A percentile compares a stretch with the other conserved stretches of the same genome.
phyloP scores from a whole-genome alignment of 1,140 invertebrate species.

The Nylanderia fulva region DNA sequence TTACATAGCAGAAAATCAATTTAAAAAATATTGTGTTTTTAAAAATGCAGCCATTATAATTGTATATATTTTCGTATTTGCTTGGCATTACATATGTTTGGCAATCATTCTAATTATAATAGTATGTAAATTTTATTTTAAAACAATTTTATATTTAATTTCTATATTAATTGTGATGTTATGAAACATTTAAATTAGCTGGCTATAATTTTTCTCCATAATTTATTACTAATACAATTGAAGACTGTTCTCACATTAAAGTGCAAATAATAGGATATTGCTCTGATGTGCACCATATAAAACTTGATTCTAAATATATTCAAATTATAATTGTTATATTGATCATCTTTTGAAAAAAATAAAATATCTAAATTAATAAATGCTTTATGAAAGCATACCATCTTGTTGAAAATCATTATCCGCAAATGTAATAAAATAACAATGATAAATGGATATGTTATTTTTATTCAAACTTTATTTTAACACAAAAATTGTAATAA shows the following conservation, averaged over 20 bases:
- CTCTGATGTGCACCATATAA: too few relatives aligned
- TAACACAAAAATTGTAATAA: conserved; percentile 20
- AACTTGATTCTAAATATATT: too few relatives aligned
- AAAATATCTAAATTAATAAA: too few relatives aligned
- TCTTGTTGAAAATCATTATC: too few relatives aligned
- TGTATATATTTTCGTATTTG: not conserved
- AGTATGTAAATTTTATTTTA: not conserved
- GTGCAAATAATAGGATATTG: too few relatives aligned
- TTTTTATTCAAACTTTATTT: conserved; percentile 28
- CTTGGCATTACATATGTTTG: not conserved
- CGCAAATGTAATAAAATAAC: not conserved
- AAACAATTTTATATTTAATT: not conserved
- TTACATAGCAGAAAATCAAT: too few relatives aligned
- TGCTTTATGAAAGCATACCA: too few relatives aligned
- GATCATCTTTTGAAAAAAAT: too few relatives aligned
- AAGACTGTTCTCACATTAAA: too few relatives aligned
- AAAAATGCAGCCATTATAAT: not conserved
- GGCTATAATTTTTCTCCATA: not conserved
- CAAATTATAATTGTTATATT: too few relatives aligned
- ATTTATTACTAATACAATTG: not conserved
- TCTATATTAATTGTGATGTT: not conserved
- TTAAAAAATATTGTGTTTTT: too few relatives aligned
- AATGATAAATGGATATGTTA: conserved; percentile 6
- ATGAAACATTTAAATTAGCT: not conserved
- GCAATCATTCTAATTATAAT: not conserved